A percentile compares a stretch with the other conserved stretches of the same genome.
Evolutionary conservation across 2,113 vertebrate species (phyloP).

Genomic region (Albula glossodonta): DNA sequence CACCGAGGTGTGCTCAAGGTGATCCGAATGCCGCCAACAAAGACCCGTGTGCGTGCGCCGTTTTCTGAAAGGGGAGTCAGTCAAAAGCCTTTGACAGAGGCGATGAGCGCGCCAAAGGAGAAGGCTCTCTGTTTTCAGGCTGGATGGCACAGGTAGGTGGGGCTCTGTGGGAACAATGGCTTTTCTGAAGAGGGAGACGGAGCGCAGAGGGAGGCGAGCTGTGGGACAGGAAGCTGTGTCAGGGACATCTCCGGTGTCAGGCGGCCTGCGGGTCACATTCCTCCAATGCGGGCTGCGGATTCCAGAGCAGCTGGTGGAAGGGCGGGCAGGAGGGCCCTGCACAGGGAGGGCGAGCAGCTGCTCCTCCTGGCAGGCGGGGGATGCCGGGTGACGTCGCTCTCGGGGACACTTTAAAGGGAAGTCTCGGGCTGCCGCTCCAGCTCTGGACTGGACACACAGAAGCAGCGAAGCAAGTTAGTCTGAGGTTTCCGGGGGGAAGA

Average conservation of each 20-base stretch:
- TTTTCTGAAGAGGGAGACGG: background rate
- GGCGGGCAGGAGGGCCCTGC: conserved; percentile 48
- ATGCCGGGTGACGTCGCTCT: conserved; percentile 78
- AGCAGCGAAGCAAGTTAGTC: conserved; percentile 66
- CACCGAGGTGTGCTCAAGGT: conserved; percentile 40
- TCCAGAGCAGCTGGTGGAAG: conserved; percentile 48
- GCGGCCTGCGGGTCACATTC: conserved; percentile 45
- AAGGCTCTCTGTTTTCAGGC: background rate
- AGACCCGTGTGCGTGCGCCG: too few species aligned
- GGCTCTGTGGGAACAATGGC: background rate
- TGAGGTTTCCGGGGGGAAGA: conserved; percentile 57
- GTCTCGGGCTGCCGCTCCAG: conserved; percentile 79
- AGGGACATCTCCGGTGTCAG: conserved; percentile 43
- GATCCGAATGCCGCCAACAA: conserved; percentile 31
- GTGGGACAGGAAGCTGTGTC: conserved; percentile 49
- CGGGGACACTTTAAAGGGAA: conserved; percentile 86
- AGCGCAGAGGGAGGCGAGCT: background rate
- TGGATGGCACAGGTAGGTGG: background rate
- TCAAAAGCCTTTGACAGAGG: background rate
- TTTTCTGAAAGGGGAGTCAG: background rate
- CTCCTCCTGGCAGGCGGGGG: conserved; percentile 78
- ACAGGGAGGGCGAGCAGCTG: conserved; percentile 73
- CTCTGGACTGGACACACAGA: conserved; percentile 59
- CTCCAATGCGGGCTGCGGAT: conserved; percentile 59
- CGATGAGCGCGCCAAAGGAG: background rate